phyloP scores from a whole-genome alignment of 2,113 vertebrate genomes.

The Lepus europaeus region DNA sequence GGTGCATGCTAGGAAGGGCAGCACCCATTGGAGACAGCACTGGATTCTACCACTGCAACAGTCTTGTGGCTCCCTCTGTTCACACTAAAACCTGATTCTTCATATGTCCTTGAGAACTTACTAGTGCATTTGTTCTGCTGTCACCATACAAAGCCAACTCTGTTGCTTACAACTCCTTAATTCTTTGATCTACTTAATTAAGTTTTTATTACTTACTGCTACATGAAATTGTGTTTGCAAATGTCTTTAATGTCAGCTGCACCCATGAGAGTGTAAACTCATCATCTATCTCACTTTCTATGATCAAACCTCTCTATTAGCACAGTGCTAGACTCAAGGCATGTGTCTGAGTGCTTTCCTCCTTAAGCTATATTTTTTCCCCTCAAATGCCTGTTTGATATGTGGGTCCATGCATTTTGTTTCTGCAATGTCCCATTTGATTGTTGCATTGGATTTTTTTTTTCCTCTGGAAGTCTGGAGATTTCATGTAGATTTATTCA shows the following conservation, averaged over 20 bases:
- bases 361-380: background rate
- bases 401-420: background rate
- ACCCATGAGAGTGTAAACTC: background rate
- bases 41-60: too few relatives aligned
- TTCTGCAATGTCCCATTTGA: background rate
- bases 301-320: background rate
- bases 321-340: background rate
- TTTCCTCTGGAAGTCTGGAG: background rate
- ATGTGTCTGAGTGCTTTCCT: background rate
- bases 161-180: background rate
- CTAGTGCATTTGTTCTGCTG: background rate
- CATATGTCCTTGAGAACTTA: background rate
- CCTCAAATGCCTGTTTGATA: background rate
- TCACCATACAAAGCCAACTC: accelerated
- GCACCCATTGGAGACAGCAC: too few relatives aligned
- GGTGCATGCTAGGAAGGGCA: accelerated
- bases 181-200: background rate
- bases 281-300: background rate
- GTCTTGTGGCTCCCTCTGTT: background rate
- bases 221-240: background rate
- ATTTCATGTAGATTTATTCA: background rate
- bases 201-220: background rate
- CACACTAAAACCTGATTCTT: background rate
- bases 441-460: background rate
- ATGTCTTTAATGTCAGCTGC: background rate